Evolutionary conservation across 2,888 invertebrate genomes (phyloP), one percentile per base, ranked within the genome.

Genomic region (Agrotis puta): DNA sequence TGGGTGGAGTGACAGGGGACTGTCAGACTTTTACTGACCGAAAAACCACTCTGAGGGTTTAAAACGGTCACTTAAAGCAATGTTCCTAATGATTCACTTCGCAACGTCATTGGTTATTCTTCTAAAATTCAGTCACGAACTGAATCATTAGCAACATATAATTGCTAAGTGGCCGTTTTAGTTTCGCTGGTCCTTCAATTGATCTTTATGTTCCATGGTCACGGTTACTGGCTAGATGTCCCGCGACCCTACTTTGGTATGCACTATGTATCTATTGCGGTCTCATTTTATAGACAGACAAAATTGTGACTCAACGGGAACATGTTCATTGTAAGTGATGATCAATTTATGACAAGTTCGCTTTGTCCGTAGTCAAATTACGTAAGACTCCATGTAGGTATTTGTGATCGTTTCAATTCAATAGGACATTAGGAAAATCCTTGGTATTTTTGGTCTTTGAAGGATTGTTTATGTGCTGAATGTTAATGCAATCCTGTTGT

Each of bases 251-350:
- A 33, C 14, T 70, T 84, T 75, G 71, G 70, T 84, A 87, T 84
- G 83, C 80, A 70, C 47, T 63, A 73, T 3, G 13, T 20, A 13
- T 82, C 39, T 39, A 39, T 39, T 39, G 33, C 39, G 4, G 39
- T 39, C 39, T 39, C 39, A 39, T 39, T 39, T 39, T 39, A 39
- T 39, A 11, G 39, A 11, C 11, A 48, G 14, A 58, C 53, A 71
- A 73, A 45, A 50, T 64, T 71, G 62, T 91, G 91, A 90, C 67
- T 89, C 90, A 90, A 79, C 64, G 87, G 85, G 77, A 86, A 39
- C 39, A 39, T 11, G 39, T 11, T 7, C 33, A 33, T 33, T 9
- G 27, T 27, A 57, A 24, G 11, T 43, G 48, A 70, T 68, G 72
- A 62, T 64, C 59, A 18, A 39, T 63, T 50, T 68, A 57, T 59